Percentiles rank a stretch among this genome's conserved stretches.
These are phyloP conservation scores for Salvelinus sp. DNA, from an alignment of 2,113 vertebrate genomes.

Conservation along the genomic window DNA sequence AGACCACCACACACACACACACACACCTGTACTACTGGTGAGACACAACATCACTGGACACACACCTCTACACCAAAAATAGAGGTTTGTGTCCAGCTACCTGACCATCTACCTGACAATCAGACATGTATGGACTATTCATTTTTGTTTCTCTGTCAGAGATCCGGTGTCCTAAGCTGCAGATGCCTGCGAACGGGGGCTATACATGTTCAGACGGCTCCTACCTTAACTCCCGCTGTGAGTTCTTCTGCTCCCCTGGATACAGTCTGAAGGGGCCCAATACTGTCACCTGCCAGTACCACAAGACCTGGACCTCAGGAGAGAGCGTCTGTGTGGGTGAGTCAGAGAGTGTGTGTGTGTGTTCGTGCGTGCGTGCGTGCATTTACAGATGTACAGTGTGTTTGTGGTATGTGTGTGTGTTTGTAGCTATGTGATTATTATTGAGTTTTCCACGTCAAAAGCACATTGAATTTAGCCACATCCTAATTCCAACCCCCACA, in stretches of 20 bases:
- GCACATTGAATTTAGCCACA: no score
- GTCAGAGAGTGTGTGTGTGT: conserved; percentile 31
- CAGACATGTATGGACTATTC: background rate
- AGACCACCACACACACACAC: conserved; percentile 46
- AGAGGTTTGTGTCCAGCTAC: no score
- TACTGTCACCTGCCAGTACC: conserved; percentile 84
- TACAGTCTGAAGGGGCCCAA: conserved; percentile 87
- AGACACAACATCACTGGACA: background rate
- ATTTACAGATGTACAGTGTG: background rate
- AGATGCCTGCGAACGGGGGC: conserved; percentile 87
- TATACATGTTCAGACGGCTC: conserved; percentile 92
- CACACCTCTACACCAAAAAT: background rate
- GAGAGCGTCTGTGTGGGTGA: conserved; percentile 86
- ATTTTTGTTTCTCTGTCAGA: conserved; percentile 70
- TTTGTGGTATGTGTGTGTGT: conserved; percentile 11
- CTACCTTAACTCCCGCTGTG: conserved; percentile 93
- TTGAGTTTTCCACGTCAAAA: background rate
- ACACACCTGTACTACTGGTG: background rate
- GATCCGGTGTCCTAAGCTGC: conserved; percentile 84
- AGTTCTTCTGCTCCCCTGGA: conserved; percentile 91
- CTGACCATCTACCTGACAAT: background rate
- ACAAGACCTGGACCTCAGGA: conserved; percentile 82
- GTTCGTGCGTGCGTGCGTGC: background rate
- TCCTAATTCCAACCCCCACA: background rate
- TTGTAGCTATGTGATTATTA: background rate